These are phyloP conservation scores for Tapirus terrestris DNA, from an alignment of 2,113 vertebrate genomes.

Conservation along the genomic window DNA sequence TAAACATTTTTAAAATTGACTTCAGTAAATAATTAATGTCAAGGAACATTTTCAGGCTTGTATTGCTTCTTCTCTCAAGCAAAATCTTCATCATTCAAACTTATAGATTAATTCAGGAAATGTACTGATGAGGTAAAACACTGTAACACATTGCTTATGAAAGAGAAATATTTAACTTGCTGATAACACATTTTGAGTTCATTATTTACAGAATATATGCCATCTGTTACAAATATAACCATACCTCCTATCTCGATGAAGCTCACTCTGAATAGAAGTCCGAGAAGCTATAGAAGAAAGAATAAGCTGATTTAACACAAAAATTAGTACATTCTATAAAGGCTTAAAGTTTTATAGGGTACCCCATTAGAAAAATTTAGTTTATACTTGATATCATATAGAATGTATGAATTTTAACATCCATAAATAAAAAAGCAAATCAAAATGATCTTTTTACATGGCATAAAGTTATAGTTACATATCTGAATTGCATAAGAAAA, in stretches of 20 bases:
- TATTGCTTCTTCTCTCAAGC: neutral
- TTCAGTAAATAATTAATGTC: neutral
- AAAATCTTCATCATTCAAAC: slow-evolving; percentile 34
- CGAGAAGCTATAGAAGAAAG: slow-evolving; percentile 87
- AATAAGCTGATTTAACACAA: slow-evolving; percentile 54
- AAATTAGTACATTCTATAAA: slow-evolving; percentile 19
- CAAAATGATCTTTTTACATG: slow-evolving; percentile 55
- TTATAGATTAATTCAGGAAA: neutral
- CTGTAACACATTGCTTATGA: neutral
- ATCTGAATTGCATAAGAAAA: slow-evolving; percentile 42
- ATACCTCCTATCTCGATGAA: slow-evolving; percentile 93
- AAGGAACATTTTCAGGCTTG: slow-evolving; percentile 7
- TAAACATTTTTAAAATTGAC: slow-evolving; percentile 25
- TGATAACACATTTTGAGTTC: neutral
- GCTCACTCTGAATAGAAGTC: slow-evolving; percentile 88
- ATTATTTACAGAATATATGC: neutral
- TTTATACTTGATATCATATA: slow-evolving; percentile 1
- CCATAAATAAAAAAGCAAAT: slow-evolving; percentile 59
- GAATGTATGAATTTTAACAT: slow-evolving; percentile 50
- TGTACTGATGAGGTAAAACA: neutral
- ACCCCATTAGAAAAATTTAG: neutral
- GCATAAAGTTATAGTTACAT: neutral
- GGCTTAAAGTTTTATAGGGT: slow-evolving; percentile 21
- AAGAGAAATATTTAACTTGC: slow-evolving; percentile 51
- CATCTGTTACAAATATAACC: slow-evolving; percentile 39